phyloP scores from a whole-genome alignment of 2,797 vertebrate genomes.

The Paratrypauchen microcephalus region DNA sequence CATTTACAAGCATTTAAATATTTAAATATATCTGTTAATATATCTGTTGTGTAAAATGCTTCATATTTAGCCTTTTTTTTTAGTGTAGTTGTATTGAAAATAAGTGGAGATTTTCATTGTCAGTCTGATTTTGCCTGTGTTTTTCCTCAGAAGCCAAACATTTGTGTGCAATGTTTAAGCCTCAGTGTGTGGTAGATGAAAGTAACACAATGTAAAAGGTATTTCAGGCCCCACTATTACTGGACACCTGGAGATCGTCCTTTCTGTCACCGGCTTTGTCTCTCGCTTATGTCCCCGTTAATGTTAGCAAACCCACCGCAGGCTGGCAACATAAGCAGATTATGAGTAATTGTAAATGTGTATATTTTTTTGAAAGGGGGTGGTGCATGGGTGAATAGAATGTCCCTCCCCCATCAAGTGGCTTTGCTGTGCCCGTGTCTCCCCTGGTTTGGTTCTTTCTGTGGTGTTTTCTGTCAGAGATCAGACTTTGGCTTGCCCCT shows the following conservation, averaged over 20 bases:
- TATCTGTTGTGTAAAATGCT: background rate
- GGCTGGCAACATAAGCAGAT: slow-evolving; percentile 90
- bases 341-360: slow-evolving; percentile 94
- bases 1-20: too few relatives aligned
- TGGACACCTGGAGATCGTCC: slow-evolving; percentile 88
- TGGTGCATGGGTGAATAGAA: slow-evolving; percentile 85
- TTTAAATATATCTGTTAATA: too few relatives aligned
- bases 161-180: slow-evolving; percentile 72
- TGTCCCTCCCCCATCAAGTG: slow-evolving; percentile 61
- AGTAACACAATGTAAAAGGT: slow-evolving; percentile 79
- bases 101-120: slow-evolving; percentile 17
- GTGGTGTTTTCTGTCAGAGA: slow-evolving; percentile 89
- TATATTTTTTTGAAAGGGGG: slow-evolving; percentile 83
- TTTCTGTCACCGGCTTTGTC: slow-evolving; percentile 19
- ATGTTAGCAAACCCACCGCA: slow-evolving; percentile 88
- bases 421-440: slow-evolving; percentile 78
- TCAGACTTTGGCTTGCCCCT: slow-evolving; percentile 70
- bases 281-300: slow-evolving; percentile 53
- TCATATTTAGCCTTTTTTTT: background rate
- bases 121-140: slow-evolving; percentile 12
- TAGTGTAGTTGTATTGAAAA: slow-evolving; percentile 15
- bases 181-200: slow-evolving; percentile 84
- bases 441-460: slow-evolving; percentile 91
- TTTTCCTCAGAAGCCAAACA: slow-evolving; percentile 22
- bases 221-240: slow-evolving; percentile 82